phyloP scores from a whole-genome alignment of 1,140 invertebrate species.

The Ostrea denselamellosa region DNA sequence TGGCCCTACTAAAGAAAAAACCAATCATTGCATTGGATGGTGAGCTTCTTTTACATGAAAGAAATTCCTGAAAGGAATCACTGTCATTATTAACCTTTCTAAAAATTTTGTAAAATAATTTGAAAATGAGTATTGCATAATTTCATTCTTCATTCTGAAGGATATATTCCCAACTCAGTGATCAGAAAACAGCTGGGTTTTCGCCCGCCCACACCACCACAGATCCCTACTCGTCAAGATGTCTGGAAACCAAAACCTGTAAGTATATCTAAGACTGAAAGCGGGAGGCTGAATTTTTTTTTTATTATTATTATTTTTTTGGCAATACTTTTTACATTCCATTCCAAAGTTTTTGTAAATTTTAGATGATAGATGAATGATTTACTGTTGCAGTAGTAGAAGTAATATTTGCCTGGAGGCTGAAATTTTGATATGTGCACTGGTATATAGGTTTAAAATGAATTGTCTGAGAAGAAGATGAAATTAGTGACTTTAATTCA shows the following conservation, averaged over 20 bases:
- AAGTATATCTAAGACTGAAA: background rate
- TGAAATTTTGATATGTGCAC: no score
- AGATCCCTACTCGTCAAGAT: slow-evolving; percentile 4
- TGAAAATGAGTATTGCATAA: background rate
- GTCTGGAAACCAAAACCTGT: slow-evolving; percentile 51
- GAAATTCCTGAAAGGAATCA: background rate
- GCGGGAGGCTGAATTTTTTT: no score
- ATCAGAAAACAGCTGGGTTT: slow-evolving; percentile 47
- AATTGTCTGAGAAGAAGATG: no score
- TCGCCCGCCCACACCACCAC: slow-evolving; percentile 38
- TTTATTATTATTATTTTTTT: no score
- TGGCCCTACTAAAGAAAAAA: slow-evolving; percentile 37
- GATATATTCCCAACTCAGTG: slow-evolving; percentile 50
- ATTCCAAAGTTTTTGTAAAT: no score
- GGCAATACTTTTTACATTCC: no score
- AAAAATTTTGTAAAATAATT: background rate
- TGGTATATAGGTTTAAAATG: no score
- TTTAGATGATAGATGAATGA: no score
- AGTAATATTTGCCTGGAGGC: no score
- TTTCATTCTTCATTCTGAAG: background rate
- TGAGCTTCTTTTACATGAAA: background rate
- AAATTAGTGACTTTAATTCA: no score
- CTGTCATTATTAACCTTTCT: background rate
- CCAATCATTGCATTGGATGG: slow-evolving; percentile 42
- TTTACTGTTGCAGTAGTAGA: no score